These are phyloP conservation scores for Lomographa bimaculata DNA, from an alignment of 2,888 invertebrate species.

Conservation along the genomic window DNA sequence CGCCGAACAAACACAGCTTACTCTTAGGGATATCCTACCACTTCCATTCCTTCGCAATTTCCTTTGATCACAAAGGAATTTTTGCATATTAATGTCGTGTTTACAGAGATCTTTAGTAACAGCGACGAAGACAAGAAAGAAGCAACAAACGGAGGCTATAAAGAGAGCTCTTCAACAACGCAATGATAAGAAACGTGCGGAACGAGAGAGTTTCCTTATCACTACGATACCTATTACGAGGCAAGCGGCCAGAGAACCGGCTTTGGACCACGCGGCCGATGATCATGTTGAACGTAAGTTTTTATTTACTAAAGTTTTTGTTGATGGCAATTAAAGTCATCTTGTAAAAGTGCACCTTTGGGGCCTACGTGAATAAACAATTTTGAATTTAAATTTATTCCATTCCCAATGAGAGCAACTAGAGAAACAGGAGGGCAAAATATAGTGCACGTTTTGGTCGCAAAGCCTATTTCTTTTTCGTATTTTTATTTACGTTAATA, in stretches of 20 bases:
- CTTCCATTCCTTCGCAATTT: constrained; percentile 3
- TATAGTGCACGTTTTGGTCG: no score
- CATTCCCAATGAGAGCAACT: no score
- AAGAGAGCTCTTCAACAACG: constrained; percentile 97
- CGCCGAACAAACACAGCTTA: constrained; percentile 17
- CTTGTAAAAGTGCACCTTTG: no score
- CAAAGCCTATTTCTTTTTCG: no score
- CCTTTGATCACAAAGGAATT: not conserved
- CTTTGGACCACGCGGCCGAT: constrained; percentile 92
- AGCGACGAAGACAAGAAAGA: constrained; percentile 98
- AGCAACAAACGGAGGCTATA: constrained; percentile 99
- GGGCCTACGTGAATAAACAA: no score
- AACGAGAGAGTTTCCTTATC: constrained; percentile 96
- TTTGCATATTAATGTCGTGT: no score
- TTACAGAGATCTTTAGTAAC: constrained; percentile 95
- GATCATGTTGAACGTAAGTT: constrained; percentile 91
- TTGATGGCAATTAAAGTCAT: no score
- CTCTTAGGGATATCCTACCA: constrained; percentile 18
- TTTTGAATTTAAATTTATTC: no score
- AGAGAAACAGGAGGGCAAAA: no score
- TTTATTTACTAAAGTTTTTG: not conserved
- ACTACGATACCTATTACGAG: constrained; percentile 97
- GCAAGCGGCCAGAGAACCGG: constrained; percentile 98
- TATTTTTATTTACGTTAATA: no score
- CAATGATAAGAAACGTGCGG: constrained; percentile 97